A percentile compares a stretch with the other conserved stretches of the same genome.
Conservation (phyloP, 2,113 vertebrate genomes). For the Microtus ochrogaster region DNA sequence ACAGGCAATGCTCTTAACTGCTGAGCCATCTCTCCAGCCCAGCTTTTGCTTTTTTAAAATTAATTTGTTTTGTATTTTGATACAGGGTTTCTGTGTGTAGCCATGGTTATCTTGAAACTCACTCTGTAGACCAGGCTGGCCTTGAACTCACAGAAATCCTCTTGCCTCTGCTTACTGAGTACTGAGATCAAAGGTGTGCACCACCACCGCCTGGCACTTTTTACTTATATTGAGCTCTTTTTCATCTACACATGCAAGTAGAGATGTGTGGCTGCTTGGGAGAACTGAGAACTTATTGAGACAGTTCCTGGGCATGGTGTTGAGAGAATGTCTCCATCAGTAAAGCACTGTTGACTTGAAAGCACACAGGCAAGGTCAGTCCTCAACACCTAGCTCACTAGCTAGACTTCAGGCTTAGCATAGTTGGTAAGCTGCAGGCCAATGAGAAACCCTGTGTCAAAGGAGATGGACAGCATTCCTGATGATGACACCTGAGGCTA, state of each 20-base stretch:
- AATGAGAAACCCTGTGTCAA: neutral
- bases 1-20: no score
- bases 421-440: neutral
- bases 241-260: neutral
- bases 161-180: neutral
- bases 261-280: neutral
- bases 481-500: neutral
- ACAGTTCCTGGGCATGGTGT: neutral
- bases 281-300: neutral
- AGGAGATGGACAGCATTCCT: neutral
- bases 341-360: neutral
- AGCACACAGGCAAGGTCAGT: neutral
- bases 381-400: neutral
- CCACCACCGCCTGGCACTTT: neutral
- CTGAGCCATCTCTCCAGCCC: no score
- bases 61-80: neutral
- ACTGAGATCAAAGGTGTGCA: neutral
- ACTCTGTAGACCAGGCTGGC: neutral
- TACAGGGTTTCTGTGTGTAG: neutral
- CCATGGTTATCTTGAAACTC: neutral
- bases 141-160: neutral
- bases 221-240: neutral
- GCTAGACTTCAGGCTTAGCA: neutral
- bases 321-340: neutral
- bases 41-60: neutral